phyloP scores from a whole-genome alignment of 37 sponge, comb jelly and placozoan species.

The Halisarca cf. caerulea region DNA sequence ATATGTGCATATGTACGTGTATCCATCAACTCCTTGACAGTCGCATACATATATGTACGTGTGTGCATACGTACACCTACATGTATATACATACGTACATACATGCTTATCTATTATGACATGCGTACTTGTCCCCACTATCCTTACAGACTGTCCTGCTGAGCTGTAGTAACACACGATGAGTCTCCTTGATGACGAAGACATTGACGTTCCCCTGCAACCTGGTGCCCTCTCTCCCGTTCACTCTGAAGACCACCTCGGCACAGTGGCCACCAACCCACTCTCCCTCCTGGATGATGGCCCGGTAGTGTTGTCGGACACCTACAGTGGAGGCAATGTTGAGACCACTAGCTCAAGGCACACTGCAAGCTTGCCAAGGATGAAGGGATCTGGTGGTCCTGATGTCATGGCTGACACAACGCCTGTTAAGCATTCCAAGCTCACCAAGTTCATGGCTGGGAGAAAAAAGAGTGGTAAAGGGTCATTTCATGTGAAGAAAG shows the following conservation, averaged over 20 bases:
- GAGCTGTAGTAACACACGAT: background rate
- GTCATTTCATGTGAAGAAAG: background rate
- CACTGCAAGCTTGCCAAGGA: background rate
- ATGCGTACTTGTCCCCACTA: too few relatives aligned
- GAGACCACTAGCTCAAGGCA: background rate
- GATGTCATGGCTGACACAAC: background rate
- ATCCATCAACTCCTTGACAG: too few relatives aligned
- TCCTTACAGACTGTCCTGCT: background rate
- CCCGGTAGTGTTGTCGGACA: background rate
- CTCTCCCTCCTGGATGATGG: background rate
- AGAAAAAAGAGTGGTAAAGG: background rate
- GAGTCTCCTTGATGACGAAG: slow-evolving; percentile 21
- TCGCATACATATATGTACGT: background rate
- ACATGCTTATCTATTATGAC: too few relatives aligned
- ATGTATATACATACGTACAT: background rate
- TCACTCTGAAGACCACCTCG: background rate
- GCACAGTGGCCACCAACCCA: background rate
- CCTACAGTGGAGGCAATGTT: background rate
- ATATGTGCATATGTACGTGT: too few relatives aligned
- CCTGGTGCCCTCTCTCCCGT: background rate
- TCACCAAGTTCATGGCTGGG: background rate
- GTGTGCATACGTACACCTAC: background rate
- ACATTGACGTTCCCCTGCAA: slow-evolving; percentile 1
- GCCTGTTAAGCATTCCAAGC: slow-evolving; percentile 11
- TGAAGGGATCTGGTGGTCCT: too few relatives aligned